Evolutionary conservation across 1,140 invertebrate genomes (phyloP), one percentile per base, ranked within the genome.

Genomic region (Phymastichus coffea): DNA sequence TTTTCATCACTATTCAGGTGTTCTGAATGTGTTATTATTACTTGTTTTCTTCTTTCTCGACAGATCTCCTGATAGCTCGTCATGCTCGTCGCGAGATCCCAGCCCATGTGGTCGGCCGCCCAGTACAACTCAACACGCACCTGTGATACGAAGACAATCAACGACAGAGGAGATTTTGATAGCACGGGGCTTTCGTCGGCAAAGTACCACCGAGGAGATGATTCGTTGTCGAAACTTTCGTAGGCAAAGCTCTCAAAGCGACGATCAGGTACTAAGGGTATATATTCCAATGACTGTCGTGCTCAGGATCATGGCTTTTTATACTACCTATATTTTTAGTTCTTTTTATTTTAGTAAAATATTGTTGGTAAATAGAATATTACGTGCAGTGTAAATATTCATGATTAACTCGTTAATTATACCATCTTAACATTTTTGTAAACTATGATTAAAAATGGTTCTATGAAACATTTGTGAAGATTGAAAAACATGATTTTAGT

Each of bases 91-190:
- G 8, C 68, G 87, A 46, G 88, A 90, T 68, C 88, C 87, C 1
- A 90, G 88, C 68, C 88, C 88, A 0, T 87, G 87, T 59, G 86
- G 87, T 7, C 75, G 88, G 10, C 77, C 70, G 46, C 67, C 76
- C 22, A 63, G 69, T 35, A 68, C 64, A 19, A 68, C 71, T 12
- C 71, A 72, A 52, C 83, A 87, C 66, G 83, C 88, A 52, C 89
- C 88, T 10, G 84, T 86, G 44, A 90, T 93, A 20, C 80, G 92
- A 63, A 80, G 92, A 64, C 93, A 94, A 79, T 94, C 92, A 8
- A 94, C 92, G 1, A 94, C 92, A 1, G 91, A 94, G 74, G 93
- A 95, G 76, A 95, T 95, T 65, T 78, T 95, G 14, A 94, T 94
- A 66, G 91, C 92, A 1, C 83, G 91, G 37, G 93, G 93, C 25